Percentiles rank a stretch among this genome's conserved stretches.
phyloP scores from a whole-genome alignment of 2,797 vertebrate species.

The Mormyrops boulengeri region DNA sequence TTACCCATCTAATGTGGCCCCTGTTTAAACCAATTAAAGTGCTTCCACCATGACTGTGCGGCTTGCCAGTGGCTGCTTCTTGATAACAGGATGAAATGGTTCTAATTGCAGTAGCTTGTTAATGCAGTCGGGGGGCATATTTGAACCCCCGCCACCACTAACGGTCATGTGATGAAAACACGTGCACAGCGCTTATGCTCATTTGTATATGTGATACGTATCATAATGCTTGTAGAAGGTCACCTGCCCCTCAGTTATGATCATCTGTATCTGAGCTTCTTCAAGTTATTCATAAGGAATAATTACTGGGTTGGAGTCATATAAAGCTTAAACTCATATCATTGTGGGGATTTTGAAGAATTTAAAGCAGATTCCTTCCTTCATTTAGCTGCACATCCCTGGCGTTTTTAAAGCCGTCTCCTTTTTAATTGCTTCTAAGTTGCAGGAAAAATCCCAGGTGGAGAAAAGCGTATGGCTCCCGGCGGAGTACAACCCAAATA shows the following conservation, averaged over 20 bases:
- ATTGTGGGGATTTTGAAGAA: neutral
- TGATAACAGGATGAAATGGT: neutral
- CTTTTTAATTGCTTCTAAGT: neutral
- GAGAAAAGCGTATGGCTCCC: neutral
- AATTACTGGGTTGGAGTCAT: neutral
- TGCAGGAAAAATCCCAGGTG: neutral
- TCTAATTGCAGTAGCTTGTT: neutral
- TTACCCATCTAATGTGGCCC: neutral
- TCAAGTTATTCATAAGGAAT: neutral
- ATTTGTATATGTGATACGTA: neutral
- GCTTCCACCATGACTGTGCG: neutral
- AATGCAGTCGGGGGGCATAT: neutral
- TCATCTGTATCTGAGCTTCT: neutral
- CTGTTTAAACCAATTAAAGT: constrained; percentile 8
- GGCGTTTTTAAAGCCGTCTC: neutral
- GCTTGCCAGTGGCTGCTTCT: neutral
- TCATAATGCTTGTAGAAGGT: neutral
- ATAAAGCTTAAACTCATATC: neutral
- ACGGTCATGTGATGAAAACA: neutral
- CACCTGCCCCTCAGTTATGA: neutral
- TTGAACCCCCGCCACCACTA: neutral
- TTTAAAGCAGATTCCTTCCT: neutral
- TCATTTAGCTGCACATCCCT: neutral
- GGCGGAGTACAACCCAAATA: neutral
- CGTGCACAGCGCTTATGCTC: neutral